Evolutionary conservation across 2,113 vertebrate genomes (phyloP), one percentile per base, ranked within the genome.

Genomic region (Serinus canaria): DNA sequence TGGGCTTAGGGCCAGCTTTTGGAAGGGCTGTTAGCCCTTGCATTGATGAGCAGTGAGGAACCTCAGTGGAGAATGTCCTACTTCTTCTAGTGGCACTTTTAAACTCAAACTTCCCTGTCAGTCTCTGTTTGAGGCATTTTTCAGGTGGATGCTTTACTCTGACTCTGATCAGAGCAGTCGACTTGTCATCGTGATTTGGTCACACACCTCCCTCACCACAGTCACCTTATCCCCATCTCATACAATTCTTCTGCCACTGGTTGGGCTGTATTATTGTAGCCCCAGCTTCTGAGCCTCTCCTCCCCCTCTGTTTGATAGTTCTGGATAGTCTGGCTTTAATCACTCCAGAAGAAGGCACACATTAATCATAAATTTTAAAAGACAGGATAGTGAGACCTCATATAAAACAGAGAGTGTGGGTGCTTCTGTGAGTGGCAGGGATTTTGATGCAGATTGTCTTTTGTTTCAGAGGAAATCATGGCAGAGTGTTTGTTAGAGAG

Each of bases 161-260:
- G 9, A 31, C n/a, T 76, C 4, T 21, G 12, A 37, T 63, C 0
- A 0, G 25, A 77, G 5, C 20, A 44, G 15, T 50, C 1, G 11
- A 59, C 15, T 20, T 47, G 24, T 28, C 13, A 41, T 22, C 20
- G 23, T 50, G 35, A 13, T n/a, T 64, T 76, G 25, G 69, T 27
- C 59, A 73, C 43, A 56, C 20, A 41, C 3, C 35, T 88, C 15
- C 30, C 17, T 81, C n/a, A 44, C 18, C 15, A 33, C 24, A 55
- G 7, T 5, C 27, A 20, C 4, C 1, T 72, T 67, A 55, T 68
- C 13, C 5, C 7, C 27, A 22, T 11, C 2, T 41, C 63, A 62
- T 1, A 2, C 59, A 58, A 52, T 43, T 47, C 27, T 94, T 64
- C 24, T 69, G 43, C 56, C 24, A 30, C 16, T 83, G 18, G 6